A percentile compares a stretch with the other conserved stretches of the same genome.
These are phyloP conservation scores for Rhinophrynus dorsalis DNA, from an alignment of 2,797 vertebrate species.

Conservation along the genomic window DNA sequence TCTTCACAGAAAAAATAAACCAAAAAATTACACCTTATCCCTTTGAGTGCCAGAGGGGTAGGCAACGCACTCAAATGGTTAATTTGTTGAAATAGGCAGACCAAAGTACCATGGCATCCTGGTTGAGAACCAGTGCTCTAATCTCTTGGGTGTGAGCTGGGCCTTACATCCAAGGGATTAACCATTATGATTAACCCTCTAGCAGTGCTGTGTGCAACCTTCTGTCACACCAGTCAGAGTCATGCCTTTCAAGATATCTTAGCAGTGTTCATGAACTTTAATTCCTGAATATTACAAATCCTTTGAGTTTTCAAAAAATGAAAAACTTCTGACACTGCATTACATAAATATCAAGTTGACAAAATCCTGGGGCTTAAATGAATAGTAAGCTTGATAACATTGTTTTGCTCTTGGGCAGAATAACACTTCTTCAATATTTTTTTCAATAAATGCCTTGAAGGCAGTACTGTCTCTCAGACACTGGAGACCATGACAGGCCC, in stretches of 20 bases:
- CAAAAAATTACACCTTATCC: too few relatives aligned
- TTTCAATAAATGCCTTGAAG: not conserved
- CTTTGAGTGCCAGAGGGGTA: too few relatives aligned
- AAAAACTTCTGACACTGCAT: not conserved
- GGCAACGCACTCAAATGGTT: too few relatives aligned
- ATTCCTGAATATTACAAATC: not conserved
- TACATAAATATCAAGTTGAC: not conserved
- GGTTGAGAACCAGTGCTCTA: too few relatives aligned
- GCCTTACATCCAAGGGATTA: too few relatives aligned
- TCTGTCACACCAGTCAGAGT: too few relatives aligned
- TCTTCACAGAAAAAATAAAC: too few relatives aligned
- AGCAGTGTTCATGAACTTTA: not conserved
- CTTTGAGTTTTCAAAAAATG: not conserved
- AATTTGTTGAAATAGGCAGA: too few relatives aligned
- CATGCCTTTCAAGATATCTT: not conserved
- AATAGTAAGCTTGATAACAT: constrained; percentile 9
- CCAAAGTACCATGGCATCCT: too few relatives aligned
- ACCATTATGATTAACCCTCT: too few relatives aligned
- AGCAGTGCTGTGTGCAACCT: too few relatives aligned
- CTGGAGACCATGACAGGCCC: not conserved
- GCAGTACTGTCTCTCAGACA: not conserved
- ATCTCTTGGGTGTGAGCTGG: too few relatives aligned
- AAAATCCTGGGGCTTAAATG: not conserved
- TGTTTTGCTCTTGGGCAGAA: not conserved
- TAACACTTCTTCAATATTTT: not conserved